Percentiles rank a stretch among this genome's conserved stretches.
Conservation (phyloP, 2,113 vertebrate species). For the Sturnira hondurensis region DNA sequence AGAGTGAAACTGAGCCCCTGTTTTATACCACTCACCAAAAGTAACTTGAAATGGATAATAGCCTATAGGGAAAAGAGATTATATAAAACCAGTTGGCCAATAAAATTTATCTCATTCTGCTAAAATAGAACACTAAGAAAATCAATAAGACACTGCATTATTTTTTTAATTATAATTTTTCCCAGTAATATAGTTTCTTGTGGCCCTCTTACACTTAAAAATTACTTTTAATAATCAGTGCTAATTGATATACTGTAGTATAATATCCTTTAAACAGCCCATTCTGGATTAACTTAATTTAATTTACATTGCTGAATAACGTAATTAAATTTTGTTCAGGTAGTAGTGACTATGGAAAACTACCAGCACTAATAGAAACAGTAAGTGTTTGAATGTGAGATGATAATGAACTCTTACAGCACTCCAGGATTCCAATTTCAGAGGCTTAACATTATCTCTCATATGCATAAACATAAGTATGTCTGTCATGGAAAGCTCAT, state of each 20-base stretch:
- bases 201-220: not conserved
- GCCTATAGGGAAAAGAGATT: not conserved
- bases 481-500: not conserved
- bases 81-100: not conserved
- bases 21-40: not conserved
- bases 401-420: conserved; percentile 35
- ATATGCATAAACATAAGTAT: conserved; percentile 11
- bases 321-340: conserved; percentile 45
- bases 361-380: not conserved
- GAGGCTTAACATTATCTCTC: conserved; percentile 41
- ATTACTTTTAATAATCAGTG: conserved; percentile 33
- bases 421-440: conserved; percentile 36
- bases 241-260: not conserved
- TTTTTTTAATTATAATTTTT: not conserved
- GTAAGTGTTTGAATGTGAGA: conserved; percentile 23
- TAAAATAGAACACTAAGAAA: conserved; percentile 18
- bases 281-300: not conserved
- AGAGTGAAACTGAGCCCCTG: not conserved
- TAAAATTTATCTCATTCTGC: conserved; percentile 41
- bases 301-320: conserved; percentile 48
- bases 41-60: not conserved
- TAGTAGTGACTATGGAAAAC: conserved; percentile 28
- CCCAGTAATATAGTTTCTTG: not conserved
- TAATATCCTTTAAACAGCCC: not conserved
- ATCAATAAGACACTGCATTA: not conserved